A percentile compares a stretch with the other conserved stretches of the same genome.
Conservation (phyloP, 2,888 invertebrate species). For the Drosophila pseudotalamancana region DNA sequence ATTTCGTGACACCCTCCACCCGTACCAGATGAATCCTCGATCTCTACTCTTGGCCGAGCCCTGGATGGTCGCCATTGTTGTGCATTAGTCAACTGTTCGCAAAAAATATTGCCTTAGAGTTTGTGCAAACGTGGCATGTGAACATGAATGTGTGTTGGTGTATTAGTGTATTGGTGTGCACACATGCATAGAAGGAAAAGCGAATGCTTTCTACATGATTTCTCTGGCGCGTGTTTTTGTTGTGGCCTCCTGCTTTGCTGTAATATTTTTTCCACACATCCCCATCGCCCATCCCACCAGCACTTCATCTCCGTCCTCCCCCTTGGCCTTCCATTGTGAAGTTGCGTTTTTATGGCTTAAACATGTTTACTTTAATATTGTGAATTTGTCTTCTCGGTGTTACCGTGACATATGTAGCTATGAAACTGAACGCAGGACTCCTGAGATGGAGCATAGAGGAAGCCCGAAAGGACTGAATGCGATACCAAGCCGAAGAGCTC, state of each 20-base stretch:
- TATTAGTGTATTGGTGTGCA: not conserved
- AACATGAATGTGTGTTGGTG: not conserved
- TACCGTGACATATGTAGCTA: constrained; percentile 68
- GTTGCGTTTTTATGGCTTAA: constrained; percentile 77
- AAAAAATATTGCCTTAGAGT: constrained; percentile 71
- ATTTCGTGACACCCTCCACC: constrained; percentile 54
- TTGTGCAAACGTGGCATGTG: constrained; percentile 59
- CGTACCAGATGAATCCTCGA: not conserved
- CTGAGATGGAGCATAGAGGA: not conserved
- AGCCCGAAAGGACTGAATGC: too few species aligned
- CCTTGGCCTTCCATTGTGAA: constrained; percentile 50
- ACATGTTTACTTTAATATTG: constrained; percentile 80
- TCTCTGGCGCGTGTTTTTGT: constrained; percentile 63
- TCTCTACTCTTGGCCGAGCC: not conserved
- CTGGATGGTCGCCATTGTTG: constrained; percentile 58
- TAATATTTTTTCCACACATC: constrained; percentile 51
- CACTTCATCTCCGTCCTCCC: not conserved
- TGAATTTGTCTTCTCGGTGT: constrained; percentile 76
- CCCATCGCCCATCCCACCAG: not conserved
- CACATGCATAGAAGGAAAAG: constrained; percentile 20
- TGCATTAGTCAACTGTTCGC: constrained; percentile 62
- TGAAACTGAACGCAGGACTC: constrained; percentile 1
- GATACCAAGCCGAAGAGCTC: too few species aligned
- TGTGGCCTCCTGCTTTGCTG: constrained; percentile 41
- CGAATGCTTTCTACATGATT: constrained; percentile 71